Conservation (phyloP, 2,797 vertebrate genomes). For the Pseudopleuronectes americanus region DNA sequence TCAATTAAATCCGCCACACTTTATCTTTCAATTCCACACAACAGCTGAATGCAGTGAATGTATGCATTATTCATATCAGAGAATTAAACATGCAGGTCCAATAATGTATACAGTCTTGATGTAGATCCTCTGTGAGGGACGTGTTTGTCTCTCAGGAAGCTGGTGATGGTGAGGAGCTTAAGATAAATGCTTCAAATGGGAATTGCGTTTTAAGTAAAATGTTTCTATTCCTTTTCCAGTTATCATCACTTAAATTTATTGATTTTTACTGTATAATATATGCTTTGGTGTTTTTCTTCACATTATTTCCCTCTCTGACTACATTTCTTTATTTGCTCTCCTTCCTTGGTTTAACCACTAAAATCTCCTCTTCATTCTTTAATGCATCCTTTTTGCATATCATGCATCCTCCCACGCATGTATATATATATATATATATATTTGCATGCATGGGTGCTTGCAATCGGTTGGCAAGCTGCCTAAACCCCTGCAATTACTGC, state of each 20-base stretch:
- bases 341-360: constrained; percentile 40
- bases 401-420: constrained; percentile 59
- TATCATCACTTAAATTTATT: not conserved
- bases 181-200: not conserved
- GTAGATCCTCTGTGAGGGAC: not conserved
- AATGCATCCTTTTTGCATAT: constrained; percentile 50
- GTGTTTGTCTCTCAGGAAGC: not conserved
- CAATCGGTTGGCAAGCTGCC: constrained; percentile 54
- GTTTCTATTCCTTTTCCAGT: not conserved
- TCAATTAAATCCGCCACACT: constrained; percentile 14
- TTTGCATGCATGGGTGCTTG: constrained; percentile 44
- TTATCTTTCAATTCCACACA: constrained; percentile 16
- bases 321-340: constrained; percentile 10
- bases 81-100: constrained; percentile 20
- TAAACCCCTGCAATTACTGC: constrained; percentile 74
- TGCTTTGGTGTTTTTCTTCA: not conserved
- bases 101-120: not conserved
- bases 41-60: constrained; percentile 17
- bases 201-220: not conserved
- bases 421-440: constrained; percentile 23
- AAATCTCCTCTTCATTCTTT: constrained; percentile 51
- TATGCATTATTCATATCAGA: not conserved
- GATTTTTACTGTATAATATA: not conserved
- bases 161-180: not conserved
- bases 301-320: constrained; percentile 3